Percentiles rank a stretch among this genome's conserved stretches.
Evolutionary conservation across 2,888 invertebrate species (phyloP).

Genomic region (Melieria omissa): DNA sequence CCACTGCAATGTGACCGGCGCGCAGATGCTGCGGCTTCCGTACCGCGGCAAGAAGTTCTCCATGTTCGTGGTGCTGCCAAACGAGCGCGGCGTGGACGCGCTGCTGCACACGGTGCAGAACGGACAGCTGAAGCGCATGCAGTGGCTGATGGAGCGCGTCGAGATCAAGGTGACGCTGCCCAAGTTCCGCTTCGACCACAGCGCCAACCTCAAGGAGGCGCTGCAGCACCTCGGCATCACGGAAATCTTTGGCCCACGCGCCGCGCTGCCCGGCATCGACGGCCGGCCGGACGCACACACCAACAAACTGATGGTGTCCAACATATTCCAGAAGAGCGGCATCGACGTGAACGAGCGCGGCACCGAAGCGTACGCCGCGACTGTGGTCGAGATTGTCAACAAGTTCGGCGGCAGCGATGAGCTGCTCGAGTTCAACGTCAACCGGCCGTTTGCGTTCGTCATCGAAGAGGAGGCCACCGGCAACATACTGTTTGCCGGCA

Average conservation of each 20-base stretch:
- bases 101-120: constrained; percentile 72
- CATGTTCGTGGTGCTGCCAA: constrained; percentile 80
- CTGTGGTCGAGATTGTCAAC: constrained; percentile 74
- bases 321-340: constrained; percentile 80
- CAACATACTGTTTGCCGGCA: constrained; percentile 80
- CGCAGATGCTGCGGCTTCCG: constrained; percentile 79
- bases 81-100: constrained; percentile 72
- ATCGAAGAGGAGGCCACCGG: constrained; percentile 80
- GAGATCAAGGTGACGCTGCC: constrained; percentile 74
- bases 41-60: constrained; percentile 79
- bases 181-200: constrained; percentile 81
- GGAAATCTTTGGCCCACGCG: constrained; percentile 77
- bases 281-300: constrained; percentile 69
- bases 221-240: constrained; percentile 74
- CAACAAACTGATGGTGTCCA: constrained; percentile 71
- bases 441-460: constrained; percentile 82
- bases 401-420: constrained; percentile 75
- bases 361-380: constrained; percentile 76
- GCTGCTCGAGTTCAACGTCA: constrained; percentile 73
- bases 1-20: constrained; percentile 73
- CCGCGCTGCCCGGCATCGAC: constrained; percentile 77
- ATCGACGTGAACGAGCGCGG: constrained; percentile 83
- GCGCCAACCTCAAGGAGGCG: constrained; percentile 72
- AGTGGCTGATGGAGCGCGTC: constrained; percentile 71
- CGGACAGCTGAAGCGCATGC: constrained; percentile 69